Evolutionary conservation across 2,888 invertebrate genomes (phyloP).

Genomic region (Sussaba pulchella): DNA sequence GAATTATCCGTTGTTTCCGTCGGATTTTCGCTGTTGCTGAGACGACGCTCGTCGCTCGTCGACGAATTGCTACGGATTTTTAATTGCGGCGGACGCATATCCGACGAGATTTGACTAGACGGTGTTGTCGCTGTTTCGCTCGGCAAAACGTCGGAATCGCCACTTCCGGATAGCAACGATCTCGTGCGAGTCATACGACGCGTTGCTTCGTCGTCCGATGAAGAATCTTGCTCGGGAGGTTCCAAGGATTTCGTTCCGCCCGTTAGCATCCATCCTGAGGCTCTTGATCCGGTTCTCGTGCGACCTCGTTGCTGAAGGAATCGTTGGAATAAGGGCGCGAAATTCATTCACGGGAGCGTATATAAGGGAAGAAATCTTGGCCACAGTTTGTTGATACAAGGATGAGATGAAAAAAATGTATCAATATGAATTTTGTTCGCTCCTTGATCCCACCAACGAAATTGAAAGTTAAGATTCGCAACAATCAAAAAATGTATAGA

Average conservation of each 20-base stretch:
- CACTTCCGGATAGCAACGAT: slow-evolving; percentile 61
- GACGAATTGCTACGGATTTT: slow-evolving; percentile 43
- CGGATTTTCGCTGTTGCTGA: slow-evolving; percentile 52
- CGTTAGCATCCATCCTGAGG: slow-evolving; percentile 73
- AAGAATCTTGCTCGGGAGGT: slow-evolving; percentile 76
- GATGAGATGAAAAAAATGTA: too few species aligned
- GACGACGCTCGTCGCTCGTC: slow-evolving; percentile 61
- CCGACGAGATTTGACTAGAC: background rate
- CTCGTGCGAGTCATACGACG: slow-evolving; percentile 68
- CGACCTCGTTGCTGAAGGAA: slow-evolving; percentile 75
- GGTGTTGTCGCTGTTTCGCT: slow-evolving; percentile 49
- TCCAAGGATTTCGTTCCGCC: slow-evolving; percentile 72
- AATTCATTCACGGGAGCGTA: background rate
- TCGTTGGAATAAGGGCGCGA: background rate
- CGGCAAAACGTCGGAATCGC: slow-evolving; percentile 46
- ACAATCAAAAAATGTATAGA: too few species aligned
- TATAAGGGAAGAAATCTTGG: background rate
- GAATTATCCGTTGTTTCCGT: slow-evolving; percentile 32
- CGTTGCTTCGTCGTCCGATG: slow-evolving; percentile 76
- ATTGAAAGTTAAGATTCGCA: too few species aligned
- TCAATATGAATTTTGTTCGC: too few species aligned
- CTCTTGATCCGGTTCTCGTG: slow-evolving; percentile 65
- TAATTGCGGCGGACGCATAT: slow-evolving; percentile 41
- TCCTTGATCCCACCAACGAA: too few species aligned
- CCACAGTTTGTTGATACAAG: too few species aligned